A percentile compares a stretch with the other conserved stretches of the same genome.
Conservation (phyloP, 2,797 vertebrate genomes). For the Cossypha dichroa region DNA sequence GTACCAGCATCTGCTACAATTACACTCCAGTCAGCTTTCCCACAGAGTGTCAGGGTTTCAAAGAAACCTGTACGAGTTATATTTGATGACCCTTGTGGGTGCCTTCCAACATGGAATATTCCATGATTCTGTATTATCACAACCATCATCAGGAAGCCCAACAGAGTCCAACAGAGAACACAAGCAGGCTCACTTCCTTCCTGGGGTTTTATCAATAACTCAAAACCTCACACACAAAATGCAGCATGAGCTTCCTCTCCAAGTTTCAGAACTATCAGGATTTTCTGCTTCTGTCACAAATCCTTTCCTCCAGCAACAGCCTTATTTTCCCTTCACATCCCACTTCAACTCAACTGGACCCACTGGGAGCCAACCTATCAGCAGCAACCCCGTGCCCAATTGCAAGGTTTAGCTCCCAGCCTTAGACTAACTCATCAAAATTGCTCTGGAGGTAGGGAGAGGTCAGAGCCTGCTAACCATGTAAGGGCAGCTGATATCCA, state of each 20-base stretch:
- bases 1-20: background rate
- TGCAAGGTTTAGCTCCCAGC: background rate
- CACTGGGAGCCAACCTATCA: background rate
- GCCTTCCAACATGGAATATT: background rate
- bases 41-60: background rate
- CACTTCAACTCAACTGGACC: background rate
- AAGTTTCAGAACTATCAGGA: background rate
- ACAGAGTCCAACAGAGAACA: background rate
- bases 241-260: background rate
- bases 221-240: background rate
- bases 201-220: background rate
- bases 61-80: background rate
- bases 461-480: background rate
- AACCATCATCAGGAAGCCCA: background rate
- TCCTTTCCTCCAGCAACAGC: background rate
- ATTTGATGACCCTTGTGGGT: background rate
- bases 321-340: background rate
- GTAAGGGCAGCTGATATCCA: background rate
- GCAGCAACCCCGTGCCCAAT: background rate
- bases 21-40: background rate
- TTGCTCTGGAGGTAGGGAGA: background rate
- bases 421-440: background rate
- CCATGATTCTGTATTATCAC: background rate
- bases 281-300: background rate
- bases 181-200: background rate